Evolutionary conservation across 1,140 invertebrate genomes (phyloP).

Genomic region (Magallana ariakensis): DNA sequence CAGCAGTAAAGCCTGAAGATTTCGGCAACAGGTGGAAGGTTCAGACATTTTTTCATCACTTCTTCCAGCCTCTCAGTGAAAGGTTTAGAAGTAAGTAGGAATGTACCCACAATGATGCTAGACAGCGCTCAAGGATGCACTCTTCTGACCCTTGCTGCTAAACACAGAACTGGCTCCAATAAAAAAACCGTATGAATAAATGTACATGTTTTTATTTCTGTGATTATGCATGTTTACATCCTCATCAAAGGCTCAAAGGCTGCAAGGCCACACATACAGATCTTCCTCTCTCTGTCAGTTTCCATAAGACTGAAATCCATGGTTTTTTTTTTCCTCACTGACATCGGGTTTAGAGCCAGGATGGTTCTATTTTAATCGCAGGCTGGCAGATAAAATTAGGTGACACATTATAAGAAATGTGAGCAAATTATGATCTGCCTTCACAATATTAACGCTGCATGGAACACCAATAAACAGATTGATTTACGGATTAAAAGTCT

Average conservation of each 20-base stretch:
- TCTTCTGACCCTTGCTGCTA: neutral
- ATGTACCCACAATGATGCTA: neutral
- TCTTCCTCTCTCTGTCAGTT: neutral
- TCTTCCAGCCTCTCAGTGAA: neutral
- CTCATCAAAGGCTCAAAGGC: neutral
- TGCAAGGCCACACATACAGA: neutral
- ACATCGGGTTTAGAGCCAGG: neutral
- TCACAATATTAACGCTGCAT: conserved; percentile 30
- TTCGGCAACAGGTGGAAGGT: neutral
- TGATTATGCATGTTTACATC: conserved; percentile 9
- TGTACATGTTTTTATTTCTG: conserved; percentile 25
- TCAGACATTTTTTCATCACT: conserved; percentile 31
- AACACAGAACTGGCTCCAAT: neutral
- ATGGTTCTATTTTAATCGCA: conserved; percentile 22
- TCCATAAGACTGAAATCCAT: neutral
- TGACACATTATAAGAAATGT: conserved; percentile 26
- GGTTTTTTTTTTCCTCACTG: neutral
- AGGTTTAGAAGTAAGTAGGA: neutral
- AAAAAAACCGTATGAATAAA: neutral
- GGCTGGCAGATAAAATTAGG: conserved; percentile 36
- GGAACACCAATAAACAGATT: conserved; percentile 16
- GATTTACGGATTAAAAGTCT: conserved; percentile 16
- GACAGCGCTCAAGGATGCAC: neutral
- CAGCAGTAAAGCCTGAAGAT: neutral
- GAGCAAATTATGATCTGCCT: conserved; percentile 32